A percentile compares a stretch with the other conserved stretches of the same genome.
Evolutionary conservation across 2,797 vertebrate genomes (phyloP).

Genomic region (Poliocrania exsul): DNA sequence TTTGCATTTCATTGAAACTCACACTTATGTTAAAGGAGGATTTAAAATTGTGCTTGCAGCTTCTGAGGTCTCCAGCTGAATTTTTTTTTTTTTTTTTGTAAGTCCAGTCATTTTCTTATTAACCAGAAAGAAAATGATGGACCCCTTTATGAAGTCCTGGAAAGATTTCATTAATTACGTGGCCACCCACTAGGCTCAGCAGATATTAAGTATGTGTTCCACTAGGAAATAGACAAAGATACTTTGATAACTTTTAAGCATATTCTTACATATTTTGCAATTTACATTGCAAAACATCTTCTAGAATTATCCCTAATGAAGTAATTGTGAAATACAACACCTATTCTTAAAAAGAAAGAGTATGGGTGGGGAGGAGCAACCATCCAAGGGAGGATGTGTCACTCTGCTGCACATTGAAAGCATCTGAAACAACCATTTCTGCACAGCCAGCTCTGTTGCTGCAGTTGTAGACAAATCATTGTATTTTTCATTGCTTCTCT

Average conservation of each 20-base stretch:
- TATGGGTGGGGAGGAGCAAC: neutral
- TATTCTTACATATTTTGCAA: neutral
- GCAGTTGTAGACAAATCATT: neutral
- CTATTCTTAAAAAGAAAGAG: neutral
- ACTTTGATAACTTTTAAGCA: neutral
- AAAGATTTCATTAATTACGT: neutral
- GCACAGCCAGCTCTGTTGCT: neutral
- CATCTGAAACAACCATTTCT: neutral
- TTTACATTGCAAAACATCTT: neutral
- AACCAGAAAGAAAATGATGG: constrained; percentile 4
- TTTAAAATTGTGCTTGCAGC: neutral
- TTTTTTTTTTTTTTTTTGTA: neutral
- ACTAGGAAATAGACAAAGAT: neutral
- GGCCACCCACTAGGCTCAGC: neutral
- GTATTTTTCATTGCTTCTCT: neutral
- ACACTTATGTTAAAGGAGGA: neutral
- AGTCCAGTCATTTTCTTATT: constrained; percentile 4
- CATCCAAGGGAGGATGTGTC: neutral
- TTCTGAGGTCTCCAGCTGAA: neutral
- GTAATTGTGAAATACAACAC: neutral
- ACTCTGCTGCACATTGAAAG: neutral
- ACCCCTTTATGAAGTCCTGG: neutral
- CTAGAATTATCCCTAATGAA: neutral
- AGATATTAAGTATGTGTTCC: neutral
- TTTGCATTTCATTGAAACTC: neutral